phyloP scores from a whole-genome alignment of 2,113 vertebrate species.

The western clawed frog (Xenopus tropicalis) region UCB_Xtro_10.0 CM004448.2:42532501-42533000 shows the following conservation, averaged over 20 bases:
- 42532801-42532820: slow-evolving; percentile 85
- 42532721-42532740: slow-evolving; percentile 84
- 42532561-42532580: no score
- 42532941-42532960: no score
- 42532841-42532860: not conserved
- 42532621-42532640: slow-evolving; percentile 95
- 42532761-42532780: slow-evolving; percentile 93
- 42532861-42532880: no score
- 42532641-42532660: slow-evolving; percentile 97
- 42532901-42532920: no score
- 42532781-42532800: slow-evolving; percentile 96
- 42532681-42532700: slow-evolving; percentile 97
- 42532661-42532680: slow-evolving; percentile 96
- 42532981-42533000: no score
- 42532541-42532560: no score
- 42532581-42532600: no score
- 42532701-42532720: slow-evolving; percentile 97
- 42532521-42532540: no score
- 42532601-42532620: not conserved
- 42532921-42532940: no score
- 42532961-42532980: no score
- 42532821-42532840: not conserved
- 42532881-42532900: no score
- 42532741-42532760: slow-evolving; percentile 96
- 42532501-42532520: no score